Percentiles rank a stretch among this genome's conserved stretches.
These are phyloP conservation scores for Bellardia bayeri DNA, from an alignment of 2,888 invertebrate genomes.

Conservation along the genomic window DNA sequence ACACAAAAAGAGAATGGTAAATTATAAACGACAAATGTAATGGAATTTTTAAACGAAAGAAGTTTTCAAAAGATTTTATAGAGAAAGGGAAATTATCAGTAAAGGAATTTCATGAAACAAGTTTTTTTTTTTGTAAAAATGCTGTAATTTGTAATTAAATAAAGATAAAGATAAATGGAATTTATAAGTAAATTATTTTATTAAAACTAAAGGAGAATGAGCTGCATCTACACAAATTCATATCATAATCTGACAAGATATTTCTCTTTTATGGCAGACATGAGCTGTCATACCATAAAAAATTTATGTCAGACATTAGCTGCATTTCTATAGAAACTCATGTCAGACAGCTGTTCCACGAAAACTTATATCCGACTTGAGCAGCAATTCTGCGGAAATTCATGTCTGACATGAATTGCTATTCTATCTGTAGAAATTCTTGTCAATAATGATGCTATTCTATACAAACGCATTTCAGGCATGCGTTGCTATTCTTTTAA, in stretches of 20 bases:
- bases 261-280: no score
- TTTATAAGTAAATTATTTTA: neutral
- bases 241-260: neutral
- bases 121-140: neutral
- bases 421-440: neutral
- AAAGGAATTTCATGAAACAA: conserved; percentile 26
- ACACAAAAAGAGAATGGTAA: conserved; percentile 13
- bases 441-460: neutral
- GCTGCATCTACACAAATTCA: neutral
- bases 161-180: neutral
- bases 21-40: conserved; percentile 20
- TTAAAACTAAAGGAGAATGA: neutral
- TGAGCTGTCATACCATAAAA: neutral
- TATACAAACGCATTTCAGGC: neutral
- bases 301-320: neutral
- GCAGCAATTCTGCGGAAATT: neutral
- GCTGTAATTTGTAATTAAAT: neutral
- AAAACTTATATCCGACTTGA: neutral
- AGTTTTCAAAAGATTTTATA: neutral
- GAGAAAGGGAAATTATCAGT: neutral
- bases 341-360: neutral
- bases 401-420: neutral
- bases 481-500: neutral
- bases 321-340: neutral
- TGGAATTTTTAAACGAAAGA: conserved; percentile 53